A percentile compares a stretch with the other conserved stretches of the same genome.
Conservation (phyloP, 1,140 invertebrate species). For the Papilio glaucus region DNA sequence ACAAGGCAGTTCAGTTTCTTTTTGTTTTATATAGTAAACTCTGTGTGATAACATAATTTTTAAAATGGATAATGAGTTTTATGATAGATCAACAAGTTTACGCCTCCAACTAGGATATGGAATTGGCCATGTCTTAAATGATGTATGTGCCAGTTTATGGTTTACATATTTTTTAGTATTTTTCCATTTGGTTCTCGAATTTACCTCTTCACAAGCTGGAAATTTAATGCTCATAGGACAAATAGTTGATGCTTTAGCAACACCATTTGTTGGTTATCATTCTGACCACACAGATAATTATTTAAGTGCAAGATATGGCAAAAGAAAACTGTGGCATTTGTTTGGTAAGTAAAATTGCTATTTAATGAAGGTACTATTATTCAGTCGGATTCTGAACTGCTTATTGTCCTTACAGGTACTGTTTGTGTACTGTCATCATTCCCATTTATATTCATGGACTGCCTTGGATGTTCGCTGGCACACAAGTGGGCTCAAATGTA, state of each 20-base stretch:
- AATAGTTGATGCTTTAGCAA: conserved; percentile 94
- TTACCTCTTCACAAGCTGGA: conserved; percentile 90
- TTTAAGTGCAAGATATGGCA: conserved; percentile 90
- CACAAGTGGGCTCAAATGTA: conserved; percentile 90
- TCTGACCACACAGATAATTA: conserved; percentile 89
- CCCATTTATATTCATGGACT: conserved; percentile 95
- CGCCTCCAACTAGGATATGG: conserved; percentile 83
- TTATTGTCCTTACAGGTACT: conserved; percentile 84
- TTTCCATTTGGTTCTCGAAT: conserved; percentile 92
- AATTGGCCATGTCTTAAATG: conserved; percentile 95
- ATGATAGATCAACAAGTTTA: conserved; percentile 74
- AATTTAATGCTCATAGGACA: conserved; percentile 93
- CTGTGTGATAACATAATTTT: background rate
- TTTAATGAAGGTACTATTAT: conserved; percentile 33
- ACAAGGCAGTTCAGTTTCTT: background rate
- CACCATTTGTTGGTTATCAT: conserved; percentile 94
- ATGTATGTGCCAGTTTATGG: conserved; percentile 98
- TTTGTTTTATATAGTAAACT: conserved; percentile 6
- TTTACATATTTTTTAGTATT: conserved; percentile 98
- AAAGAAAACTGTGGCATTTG: conserved; percentile 96
- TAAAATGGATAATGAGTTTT: conserved; percentile 77
- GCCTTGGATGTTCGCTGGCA: conserved; percentile 88
- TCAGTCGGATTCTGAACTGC: conserved; percentile 19
- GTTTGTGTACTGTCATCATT: conserved; percentile 91
- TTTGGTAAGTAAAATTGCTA: conserved; percentile 86